Conservation (phyloP, 2,888 invertebrate species). For the Orthosia gracilis region DNA sequence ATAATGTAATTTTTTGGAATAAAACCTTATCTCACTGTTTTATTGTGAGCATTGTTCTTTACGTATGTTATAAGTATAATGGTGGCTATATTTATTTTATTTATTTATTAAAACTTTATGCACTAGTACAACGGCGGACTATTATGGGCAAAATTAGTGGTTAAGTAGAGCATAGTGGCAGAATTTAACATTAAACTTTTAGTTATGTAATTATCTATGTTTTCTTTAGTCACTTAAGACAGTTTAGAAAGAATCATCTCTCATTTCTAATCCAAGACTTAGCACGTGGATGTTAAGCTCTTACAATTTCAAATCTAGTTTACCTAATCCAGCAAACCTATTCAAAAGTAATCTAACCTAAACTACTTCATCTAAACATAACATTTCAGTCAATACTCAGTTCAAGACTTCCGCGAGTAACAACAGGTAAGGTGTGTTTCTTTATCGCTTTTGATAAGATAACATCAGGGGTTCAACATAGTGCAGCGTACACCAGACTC, state of each 20-base stretch:
- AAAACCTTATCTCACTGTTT: slow-evolving; percentile 30
- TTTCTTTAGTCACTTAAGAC: background rate
- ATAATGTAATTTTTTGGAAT: slow-evolving; percentile 12
- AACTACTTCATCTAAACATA: slow-evolving; percentile 30
- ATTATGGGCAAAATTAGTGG: background rate
- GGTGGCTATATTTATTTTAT: too few species aligned
- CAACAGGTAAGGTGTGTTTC: slow-evolving; percentile 69
- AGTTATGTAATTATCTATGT: background rate
- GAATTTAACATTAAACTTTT: too few species aligned
- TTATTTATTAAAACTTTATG: too few species aligned
- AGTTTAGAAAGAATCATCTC: background rate
- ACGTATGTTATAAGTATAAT: background rate
- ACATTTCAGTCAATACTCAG: slow-evolving; percentile 59
- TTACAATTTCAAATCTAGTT: background rate
- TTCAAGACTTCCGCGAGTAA: slow-evolving; percentile 67
- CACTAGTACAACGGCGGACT: too few species aligned
- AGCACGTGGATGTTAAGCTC: background rate
- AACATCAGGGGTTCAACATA: slow-evolving; percentile 73
- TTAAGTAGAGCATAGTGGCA: background rate
- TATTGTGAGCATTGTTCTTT: slow-evolving; percentile 3
- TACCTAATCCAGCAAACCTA: background rate
- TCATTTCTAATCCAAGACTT: background rate
- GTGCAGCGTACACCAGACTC: slow-evolving; percentile 62
- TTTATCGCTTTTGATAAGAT: slow-evolving; percentile 79
- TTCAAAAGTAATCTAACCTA: slow-evolving; percentile 13